Evolutionary conservation across 2,113 vertebrate genomes (phyloP).

Genomic region (Cyanistes caeruleus): DNA sequence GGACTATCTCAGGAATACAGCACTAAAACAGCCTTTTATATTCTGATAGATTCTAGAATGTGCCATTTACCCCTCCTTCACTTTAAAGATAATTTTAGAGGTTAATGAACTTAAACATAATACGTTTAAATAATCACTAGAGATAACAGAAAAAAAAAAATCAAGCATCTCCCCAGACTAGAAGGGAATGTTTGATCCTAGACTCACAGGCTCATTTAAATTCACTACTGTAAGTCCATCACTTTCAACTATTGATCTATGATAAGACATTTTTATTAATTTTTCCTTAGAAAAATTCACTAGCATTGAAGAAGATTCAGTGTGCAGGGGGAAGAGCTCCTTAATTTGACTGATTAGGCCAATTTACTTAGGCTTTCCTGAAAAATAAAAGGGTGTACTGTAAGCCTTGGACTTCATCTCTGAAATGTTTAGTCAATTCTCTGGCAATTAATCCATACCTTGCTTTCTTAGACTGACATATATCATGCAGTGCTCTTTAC

Average conservation of each 20-base stretch:
- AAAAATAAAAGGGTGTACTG: slow-evolving; percentile 4
- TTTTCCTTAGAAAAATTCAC: slow-evolving; percentile 65
- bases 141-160: slow-evolving; percentile 59
- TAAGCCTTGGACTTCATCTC: slow-evolving; percentile 33
- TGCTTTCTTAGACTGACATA: slow-evolving; percentile 2
- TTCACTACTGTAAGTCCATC: slow-evolving; percentile 65
- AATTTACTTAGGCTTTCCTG: slow-evolving; percentile 44
- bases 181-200: slow-evolving; percentile 60
- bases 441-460: slow-evolving; percentile 38
- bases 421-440: slow-evolving; percentile 37
- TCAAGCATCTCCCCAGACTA: slow-evolving; percentile 25
- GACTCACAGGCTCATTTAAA: slow-evolving; percentile 55
- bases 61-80: slow-evolving; percentile 33
- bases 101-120: slow-evolving; percentile 67
- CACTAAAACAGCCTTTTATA: not conserved
- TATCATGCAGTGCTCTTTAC: not conserved
- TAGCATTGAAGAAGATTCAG: slow-evolving; percentile 40
- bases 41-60: not conserved
- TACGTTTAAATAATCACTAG: slow-evolving; percentile 67
- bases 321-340: not conserved
- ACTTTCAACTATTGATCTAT: slow-evolving; percentile 71
- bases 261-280: slow-evolving; percentile 74
- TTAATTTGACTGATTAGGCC: slow-evolving; percentile 65
- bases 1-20: not conserved
- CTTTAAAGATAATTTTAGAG: slow-evolving; percentile 66